Conservation (phyloP, 2,888 invertebrate species). For the Brenthis ino region DNA sequence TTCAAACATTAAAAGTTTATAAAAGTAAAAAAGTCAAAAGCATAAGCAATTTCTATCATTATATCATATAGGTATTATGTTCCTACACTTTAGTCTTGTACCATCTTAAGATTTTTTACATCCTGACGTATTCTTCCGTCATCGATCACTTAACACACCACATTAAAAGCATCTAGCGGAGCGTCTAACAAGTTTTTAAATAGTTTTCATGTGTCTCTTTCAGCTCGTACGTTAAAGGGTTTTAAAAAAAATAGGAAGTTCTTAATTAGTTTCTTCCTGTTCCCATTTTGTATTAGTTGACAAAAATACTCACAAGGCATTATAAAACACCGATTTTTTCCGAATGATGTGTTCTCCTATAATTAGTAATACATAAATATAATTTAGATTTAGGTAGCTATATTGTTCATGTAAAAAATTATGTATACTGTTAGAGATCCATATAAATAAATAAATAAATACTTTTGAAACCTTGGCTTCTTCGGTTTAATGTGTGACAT, state of each 20-base stretch:
- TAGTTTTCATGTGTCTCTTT: conserved; percentile 36
- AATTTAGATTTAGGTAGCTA: too few relatives aligned
- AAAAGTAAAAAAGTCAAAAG: too few relatives aligned
- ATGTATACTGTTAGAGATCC: too few relatives aligned
- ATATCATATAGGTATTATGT: too few relatives aligned
- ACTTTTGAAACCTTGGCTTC: neutral
- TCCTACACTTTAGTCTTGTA: neutral
- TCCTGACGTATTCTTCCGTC: conserved; percentile 17
- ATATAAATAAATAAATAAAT: too few relatives aligned
- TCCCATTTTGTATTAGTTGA: conserved; percentile 2
- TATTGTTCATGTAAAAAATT: too few relatives aligned
- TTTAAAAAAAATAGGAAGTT: conserved; percentile 40
- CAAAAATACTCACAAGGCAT: neutral
- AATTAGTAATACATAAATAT: too few relatives aligned
- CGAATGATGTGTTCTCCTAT: too few relatives aligned
- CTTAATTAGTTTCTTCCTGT: conserved; percentile 42
- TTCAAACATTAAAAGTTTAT: too few relatives aligned
- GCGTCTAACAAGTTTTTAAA: conserved; percentile 35
- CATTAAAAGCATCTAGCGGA: conserved; percentile 23
- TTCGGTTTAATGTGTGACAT: neutral
- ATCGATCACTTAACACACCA: conserved; percentile 32
- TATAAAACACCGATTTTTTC: too few relatives aligned
- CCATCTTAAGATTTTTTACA: conserved; percentile 15
- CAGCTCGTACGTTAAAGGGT: conserved; percentile 37
- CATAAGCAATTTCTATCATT: too few relatives aligned